Conservation (phyloP, 2,113 vertebrate genomes). For the Toxostoma redivivum region DNA sequence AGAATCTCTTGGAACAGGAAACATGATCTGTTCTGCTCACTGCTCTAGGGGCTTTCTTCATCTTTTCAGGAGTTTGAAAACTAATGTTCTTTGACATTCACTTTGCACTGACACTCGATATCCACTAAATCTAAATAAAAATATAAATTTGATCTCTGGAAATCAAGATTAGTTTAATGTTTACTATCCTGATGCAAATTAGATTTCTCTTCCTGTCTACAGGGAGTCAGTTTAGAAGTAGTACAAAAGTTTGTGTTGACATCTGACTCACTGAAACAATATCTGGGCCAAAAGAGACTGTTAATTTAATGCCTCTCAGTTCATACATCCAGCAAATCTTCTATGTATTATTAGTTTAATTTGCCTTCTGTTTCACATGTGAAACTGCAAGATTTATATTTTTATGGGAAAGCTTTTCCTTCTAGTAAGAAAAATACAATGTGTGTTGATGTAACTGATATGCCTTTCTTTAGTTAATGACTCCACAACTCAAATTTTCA, state of each 20-base stretch:
- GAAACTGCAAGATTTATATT: not conserved
- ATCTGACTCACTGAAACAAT: not conserved
- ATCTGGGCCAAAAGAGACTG: not conserved
- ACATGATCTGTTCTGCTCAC: slow-evolving; percentile 21
- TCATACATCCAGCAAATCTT: not conserved
- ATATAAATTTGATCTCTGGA: slow-evolving; percentile 19
- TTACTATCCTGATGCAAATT: slow-evolving; percentile 18
- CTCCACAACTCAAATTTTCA: not conserved
- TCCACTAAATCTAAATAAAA: slow-evolving; percentile 45
- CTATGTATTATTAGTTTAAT: not conserved
- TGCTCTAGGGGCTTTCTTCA: not conserved
- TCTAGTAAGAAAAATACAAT: not conserved
- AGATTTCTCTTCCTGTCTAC: slow-evolving; percentile 31
- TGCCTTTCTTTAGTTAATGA: not conserved
- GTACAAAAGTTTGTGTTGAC: not conserved
- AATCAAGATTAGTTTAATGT: slow-evolving; percentile 31
- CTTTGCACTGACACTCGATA: slow-evolving; percentile 23
- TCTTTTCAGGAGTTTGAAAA: slow-evolving; percentile 1
- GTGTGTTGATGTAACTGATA: not conserved
- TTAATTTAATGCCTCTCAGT: not conserved
- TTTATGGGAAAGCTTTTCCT: not conserved
- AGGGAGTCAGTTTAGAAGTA: not conserved
- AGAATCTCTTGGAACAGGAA: slow-evolving; percentile 21
- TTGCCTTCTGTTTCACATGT: not conserved
- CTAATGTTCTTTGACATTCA: slow-evolving; percentile 15